Conservation (phyloP, 2,888 invertebrate genomes). For the Muscina levida region DNA sequence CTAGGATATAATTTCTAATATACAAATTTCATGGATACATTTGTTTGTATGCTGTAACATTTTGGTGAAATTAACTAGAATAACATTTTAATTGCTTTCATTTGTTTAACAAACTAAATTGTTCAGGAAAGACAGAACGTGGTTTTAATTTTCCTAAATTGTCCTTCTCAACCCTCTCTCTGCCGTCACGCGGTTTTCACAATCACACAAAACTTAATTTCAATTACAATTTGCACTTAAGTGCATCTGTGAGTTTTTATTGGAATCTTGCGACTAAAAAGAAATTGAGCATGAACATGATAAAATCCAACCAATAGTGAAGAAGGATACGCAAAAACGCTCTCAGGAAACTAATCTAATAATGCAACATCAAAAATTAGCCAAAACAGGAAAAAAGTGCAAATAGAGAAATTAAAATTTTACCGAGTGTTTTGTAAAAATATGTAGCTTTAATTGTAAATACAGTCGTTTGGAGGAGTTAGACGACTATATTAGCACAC, state of each 20-base stretch:
- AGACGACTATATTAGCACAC: too few relatives aligned
- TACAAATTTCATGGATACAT: neutral
- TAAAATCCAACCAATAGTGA: constrained; percentile 23
- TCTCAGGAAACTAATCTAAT: constrained; percentile 59
- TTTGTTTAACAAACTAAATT: constrained; percentile 46
- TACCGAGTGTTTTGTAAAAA: neutral
- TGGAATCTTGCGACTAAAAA: constrained; percentile 36
- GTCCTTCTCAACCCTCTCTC: constrained; percentile 38
- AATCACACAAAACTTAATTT: constrained; percentile 52
- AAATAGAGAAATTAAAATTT: constrained; percentile 60
- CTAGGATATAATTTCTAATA: constrained; percentile 18
- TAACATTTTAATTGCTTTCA: constrained; percentile 60
- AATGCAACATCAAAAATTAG: constrained; percentile 62
- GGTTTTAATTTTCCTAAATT: constrained; percentile 61
- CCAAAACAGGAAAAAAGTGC: constrained; percentile 30
- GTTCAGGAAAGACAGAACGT: constrained; percentile 25
- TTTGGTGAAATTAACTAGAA: constrained; percentile 50
- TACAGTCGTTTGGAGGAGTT: too few relatives aligned
- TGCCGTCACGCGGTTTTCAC: neutral
- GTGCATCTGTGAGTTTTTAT: constrained; percentile 63
- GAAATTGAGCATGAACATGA: constrained; percentile 51
- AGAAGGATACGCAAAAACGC: constrained; percentile 5
- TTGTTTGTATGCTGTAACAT: constrained; percentile 14
- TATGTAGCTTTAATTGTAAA: too few relatives aligned
- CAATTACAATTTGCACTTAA: constrained; percentile 65